Percentiles rank a stretch among this genome's conserved stretches.
Evolutionary conservation across 2,888 invertebrate species (phyloP).

Genomic region (Eulithis prunata): DNA sequence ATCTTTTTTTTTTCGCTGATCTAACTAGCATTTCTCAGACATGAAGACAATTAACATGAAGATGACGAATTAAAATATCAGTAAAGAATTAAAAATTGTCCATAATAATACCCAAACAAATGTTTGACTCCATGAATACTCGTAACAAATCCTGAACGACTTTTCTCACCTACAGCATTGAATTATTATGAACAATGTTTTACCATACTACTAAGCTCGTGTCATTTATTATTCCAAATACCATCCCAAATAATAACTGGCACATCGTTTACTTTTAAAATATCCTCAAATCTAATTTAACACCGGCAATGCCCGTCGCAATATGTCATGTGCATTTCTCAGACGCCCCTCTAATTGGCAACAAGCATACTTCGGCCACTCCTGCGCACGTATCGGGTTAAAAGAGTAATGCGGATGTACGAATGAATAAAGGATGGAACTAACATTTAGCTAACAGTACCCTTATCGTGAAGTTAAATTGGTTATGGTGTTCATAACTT

Average conservation of each 20-base stretch:
- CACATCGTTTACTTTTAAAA: constrained; percentile 26
- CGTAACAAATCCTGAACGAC: too few species aligned
- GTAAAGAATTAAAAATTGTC: too few species aligned
- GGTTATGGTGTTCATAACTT: too few species aligned
- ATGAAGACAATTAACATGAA: too few species aligned
- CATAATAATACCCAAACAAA: too few species aligned
- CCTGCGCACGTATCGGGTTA: constrained; percentile 37
- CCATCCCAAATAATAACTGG: constrained; percentile 19
- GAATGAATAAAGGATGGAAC: constrained; percentile 11
- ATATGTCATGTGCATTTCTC: constrained; percentile 49
- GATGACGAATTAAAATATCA: neutral
- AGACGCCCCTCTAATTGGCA: constrained; percentile 55
- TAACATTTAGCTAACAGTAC: neutral
- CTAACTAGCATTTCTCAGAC: too few species aligned
- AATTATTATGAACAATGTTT: neutral
- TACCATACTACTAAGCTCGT: neutral
- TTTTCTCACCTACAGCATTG: too few species aligned
- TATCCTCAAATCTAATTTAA: constrained; percentile 34
- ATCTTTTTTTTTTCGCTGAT: too few species aligned
- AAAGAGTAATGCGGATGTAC: constrained; percentile 44
- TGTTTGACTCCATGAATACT: too few species aligned
- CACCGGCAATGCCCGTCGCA: constrained; percentile 32
- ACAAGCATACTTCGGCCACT: constrained; percentile 43
- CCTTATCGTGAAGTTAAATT: too few species aligned
- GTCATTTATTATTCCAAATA: constrained; percentile 8